A percentile compares a stretch with the other conserved stretches of the same genome.
These are phyloP conservation scores for Deilephila elpenor DNA, from an alignment of 2,888 invertebrate genomes.

Conservation along the genomic window DNA sequence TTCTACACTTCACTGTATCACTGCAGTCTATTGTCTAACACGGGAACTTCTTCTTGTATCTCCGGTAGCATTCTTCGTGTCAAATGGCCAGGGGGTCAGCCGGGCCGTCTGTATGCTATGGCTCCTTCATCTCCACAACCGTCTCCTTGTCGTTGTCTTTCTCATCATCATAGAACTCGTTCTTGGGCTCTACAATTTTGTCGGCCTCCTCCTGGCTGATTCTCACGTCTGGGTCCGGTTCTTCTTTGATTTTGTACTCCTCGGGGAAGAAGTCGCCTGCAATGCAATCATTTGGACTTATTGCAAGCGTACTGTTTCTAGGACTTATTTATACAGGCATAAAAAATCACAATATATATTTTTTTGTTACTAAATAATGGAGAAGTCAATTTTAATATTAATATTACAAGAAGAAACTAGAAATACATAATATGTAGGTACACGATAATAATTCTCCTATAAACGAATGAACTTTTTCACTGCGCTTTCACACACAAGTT, in stretches of 20 bases:
- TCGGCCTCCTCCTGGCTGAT: slow-evolving; percentile 92
- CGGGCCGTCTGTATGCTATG: slow-evolving; percentile 72
- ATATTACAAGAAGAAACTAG: too few relatives aligned
- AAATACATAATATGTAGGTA: too few relatives aligned
- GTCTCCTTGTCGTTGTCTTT: slow-evolving; percentile 93
- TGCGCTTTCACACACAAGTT: too few relatives aligned
- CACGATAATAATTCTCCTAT: too few relatives aligned
- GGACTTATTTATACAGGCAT: background rate
- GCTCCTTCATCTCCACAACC: slow-evolving; percentile 71
- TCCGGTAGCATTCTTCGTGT: slow-evolving; percentile 54
- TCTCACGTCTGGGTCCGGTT: slow-evolving; percentile 92
- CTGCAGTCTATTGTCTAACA: slow-evolving; percentile 31
- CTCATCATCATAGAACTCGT: slow-evolving; percentile 96
- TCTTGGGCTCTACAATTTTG: slow-evolving; percentile 91
- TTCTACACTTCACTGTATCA: background rate
- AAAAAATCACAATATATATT: too few relatives aligned
- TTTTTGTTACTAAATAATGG: too few relatives aligned
- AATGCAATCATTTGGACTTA: slow-evolving; percentile 7
- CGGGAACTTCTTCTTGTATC: slow-evolving; percentile 51
- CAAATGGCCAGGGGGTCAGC: slow-evolving; percentile 67
- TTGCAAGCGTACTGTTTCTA: background rate
- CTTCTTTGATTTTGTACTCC: slow-evolving; percentile 90
- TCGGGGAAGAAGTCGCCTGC: slow-evolving; percentile 89
- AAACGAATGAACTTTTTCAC: too few relatives aligned
- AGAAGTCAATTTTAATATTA: too few relatives aligned